phyloP scores from a whole-genome alignment of 2,888 invertebrate species.

The Synanthedon andrenaeformis region DNA sequence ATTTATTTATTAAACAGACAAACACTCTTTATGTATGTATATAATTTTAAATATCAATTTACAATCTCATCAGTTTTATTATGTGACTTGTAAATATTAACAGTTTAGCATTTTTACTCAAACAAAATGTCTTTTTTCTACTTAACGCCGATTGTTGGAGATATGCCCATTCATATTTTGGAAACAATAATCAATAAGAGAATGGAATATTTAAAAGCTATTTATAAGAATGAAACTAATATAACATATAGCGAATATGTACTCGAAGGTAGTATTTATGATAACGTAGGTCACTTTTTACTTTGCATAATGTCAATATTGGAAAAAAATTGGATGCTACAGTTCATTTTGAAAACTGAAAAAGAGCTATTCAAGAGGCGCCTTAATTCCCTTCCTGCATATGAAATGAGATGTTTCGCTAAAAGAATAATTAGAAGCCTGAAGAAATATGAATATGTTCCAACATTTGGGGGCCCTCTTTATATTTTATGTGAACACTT shows the following conservation, averaged over 20 bases:
- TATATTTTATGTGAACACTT: constrained; percentile 38
- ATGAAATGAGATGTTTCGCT: constrained; percentile 44
- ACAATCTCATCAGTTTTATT: too few species aligned
- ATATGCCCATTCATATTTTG: constrained; percentile 61
- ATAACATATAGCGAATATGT: constrained; percentile 63
- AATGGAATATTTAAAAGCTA: constrained; percentile 55
- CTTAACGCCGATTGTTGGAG: constrained; percentile 66
- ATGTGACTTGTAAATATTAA: too few species aligned
- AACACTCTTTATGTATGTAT: too few species aligned
- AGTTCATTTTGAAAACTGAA: constrained; percentile 44
- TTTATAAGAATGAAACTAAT: constrained; percentile 28
- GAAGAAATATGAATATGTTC: constrained; percentile 23
- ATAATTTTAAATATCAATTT: too few species aligned
- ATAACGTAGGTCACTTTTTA: constrained; percentile 71
- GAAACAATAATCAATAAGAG: constrained; percentile 65
- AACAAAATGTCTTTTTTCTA: constrained; percentile 68
- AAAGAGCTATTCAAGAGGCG: constrained; percentile 35
- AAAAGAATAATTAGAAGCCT: constrained; percentile 40
- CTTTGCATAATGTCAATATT: constrained; percentile 52
- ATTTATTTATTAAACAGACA: too few species aligned
- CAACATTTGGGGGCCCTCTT: constrained; percentile 26
- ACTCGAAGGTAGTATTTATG: constrained; percentile 69
- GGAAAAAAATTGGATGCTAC: constrained; percentile 30
- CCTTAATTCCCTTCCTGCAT: constrained; percentile 28
- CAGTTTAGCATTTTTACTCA: too few species aligned